phyloP scores from a whole-genome alignment of 2,888 invertebrate genomes.

The Adineta ricciae region DNA sequence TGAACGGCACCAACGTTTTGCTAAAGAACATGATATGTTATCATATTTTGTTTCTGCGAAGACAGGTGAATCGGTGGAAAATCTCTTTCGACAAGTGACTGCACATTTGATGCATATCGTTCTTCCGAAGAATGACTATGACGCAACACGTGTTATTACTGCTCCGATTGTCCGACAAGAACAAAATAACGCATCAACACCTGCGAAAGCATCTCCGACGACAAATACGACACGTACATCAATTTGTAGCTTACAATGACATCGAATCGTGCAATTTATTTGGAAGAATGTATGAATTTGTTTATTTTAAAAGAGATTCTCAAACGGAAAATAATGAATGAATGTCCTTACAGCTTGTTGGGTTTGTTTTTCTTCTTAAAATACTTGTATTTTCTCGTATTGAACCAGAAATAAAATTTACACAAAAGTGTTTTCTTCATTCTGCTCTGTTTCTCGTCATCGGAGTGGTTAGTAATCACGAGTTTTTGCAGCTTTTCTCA shows the following conservation, averaged over 20 bases:
- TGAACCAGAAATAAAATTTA: too few species aligned
- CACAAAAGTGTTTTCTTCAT: too few species aligned
- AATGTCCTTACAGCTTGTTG: too few species aligned
- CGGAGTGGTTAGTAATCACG: too few species aligned
- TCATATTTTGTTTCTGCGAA: conserved; percentile 54
- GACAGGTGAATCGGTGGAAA: conserved; percentile 52
- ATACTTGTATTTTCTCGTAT: not conserved
- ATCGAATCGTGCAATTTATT: not conserved
- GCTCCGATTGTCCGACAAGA: not conserved
- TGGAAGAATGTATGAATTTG: not conserved
- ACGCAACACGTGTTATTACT: not conserved
- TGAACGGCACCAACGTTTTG: conserved; percentile 52
- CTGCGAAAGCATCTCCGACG: not conserved
- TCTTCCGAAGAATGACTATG: not conserved
- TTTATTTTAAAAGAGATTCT: too few species aligned
- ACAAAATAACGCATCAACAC: too few species aligned
- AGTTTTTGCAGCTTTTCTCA: too few species aligned
- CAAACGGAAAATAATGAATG: too few species aligned
- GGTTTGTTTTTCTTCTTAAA: not conserved
- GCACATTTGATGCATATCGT: not conserved
- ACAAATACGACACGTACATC: not conserved
- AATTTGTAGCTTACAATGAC: not conserved
- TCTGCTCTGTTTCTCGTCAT: too few species aligned
- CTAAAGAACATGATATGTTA: conserved; percentile 50
- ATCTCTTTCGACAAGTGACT: conserved; percentile 7